phyloP scores from a whole-genome alignment of 2,888 invertebrate species.

The Leptogaster cylindrica region DNA sequence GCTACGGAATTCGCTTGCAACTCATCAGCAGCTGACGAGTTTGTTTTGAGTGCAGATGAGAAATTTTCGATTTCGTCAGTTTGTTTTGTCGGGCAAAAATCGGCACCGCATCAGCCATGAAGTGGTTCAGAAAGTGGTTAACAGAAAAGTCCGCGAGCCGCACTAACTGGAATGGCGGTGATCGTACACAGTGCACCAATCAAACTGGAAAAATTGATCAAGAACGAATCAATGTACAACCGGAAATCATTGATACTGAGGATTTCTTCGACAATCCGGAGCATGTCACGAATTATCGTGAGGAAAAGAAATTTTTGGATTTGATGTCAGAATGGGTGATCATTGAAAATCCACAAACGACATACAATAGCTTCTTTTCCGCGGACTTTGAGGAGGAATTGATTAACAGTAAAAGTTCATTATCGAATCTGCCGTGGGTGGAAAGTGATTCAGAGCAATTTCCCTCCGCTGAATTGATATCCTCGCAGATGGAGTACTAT shows the following conservation, averaged over 20 bases:
- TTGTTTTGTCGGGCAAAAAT: conserved; percentile 69
- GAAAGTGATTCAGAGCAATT: background rate
- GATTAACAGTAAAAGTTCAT: conserved; percentile 3
- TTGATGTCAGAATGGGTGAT: conserved; percentile 61
- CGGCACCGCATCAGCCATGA: conserved; percentile 68
- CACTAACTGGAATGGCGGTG: conserved; percentile 33
- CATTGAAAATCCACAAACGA: conserved; percentile 52
- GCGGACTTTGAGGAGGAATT: conserved; percentile 59
- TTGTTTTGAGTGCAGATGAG: conserved; percentile 64
- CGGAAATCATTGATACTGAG: conserved; percentile 57
- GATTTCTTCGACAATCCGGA: conserved; percentile 61
- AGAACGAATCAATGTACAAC: too few species aligned
- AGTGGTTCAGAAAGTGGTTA: conserved; percentile 72
- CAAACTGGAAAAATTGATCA: too few species aligned
- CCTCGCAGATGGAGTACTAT: conserved; percentile 14
- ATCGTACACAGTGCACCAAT: too few species aligned
- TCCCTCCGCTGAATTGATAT: background rate
- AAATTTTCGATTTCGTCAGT: conserved; percentile 68
- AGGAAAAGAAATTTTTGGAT: conserved; percentile 56
- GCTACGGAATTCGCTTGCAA: background rate
- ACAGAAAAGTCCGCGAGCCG: conserved; percentile 65
- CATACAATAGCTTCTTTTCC: conserved; percentile 56
- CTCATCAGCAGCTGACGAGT: conserved; percentile 1
- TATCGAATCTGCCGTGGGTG: background rate
- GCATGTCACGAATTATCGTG: conserved; percentile 57